These are phyloP conservation scores for Drosophila mulleri DNA, from an alignment of 2,888 invertebrate genomes.

Conservation along the genomic window DNA sequence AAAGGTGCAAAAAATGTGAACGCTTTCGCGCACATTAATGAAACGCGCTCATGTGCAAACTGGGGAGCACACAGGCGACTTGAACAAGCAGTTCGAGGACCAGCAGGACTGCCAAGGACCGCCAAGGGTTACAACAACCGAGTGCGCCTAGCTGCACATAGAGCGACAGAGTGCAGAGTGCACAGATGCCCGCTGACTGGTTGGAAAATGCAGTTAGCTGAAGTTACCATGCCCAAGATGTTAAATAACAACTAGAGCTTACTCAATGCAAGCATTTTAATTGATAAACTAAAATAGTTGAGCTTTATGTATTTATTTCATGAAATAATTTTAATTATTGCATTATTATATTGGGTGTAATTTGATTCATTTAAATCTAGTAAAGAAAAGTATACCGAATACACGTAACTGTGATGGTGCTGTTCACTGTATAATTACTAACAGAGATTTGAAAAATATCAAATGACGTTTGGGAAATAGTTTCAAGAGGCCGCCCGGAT, in stretches of 20 bases:
- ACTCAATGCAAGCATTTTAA: not conserved
- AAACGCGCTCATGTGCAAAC: constrained; percentile 56
- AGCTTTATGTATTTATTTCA: too few relatives aligned
- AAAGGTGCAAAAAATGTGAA: constrained; percentile 64
- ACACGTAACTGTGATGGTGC: too few relatives aligned
- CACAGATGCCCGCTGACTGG: constrained; percentile 6
- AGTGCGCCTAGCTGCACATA: constrained; percentile 19
- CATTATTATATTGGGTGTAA: too few relatives aligned
- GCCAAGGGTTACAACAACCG: constrained; percentile 8
- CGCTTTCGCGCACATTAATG: constrained; percentile 68
- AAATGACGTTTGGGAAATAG: too few relatives aligned
- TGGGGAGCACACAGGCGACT: constrained; percentile 28
- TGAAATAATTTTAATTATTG: too few relatives aligned
- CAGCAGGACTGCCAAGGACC: not conserved
- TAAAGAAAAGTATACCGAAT: too few relatives aligned
- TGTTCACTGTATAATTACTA: too few relatives aligned
- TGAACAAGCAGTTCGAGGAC: constrained; percentile 11
- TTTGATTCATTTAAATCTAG: too few relatives aligned
- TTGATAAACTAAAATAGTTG: not conserved
- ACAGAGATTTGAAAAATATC: too few relatives aligned
- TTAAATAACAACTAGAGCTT: not conserved
- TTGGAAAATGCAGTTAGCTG: not conserved
- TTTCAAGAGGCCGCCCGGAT: too few relatives aligned
- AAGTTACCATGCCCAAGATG: not conserved
- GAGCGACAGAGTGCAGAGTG: not conserved